phyloP scores from a whole-genome alignment of 1,140 invertebrate genomes.

The Drosophila erecta region DNA sequence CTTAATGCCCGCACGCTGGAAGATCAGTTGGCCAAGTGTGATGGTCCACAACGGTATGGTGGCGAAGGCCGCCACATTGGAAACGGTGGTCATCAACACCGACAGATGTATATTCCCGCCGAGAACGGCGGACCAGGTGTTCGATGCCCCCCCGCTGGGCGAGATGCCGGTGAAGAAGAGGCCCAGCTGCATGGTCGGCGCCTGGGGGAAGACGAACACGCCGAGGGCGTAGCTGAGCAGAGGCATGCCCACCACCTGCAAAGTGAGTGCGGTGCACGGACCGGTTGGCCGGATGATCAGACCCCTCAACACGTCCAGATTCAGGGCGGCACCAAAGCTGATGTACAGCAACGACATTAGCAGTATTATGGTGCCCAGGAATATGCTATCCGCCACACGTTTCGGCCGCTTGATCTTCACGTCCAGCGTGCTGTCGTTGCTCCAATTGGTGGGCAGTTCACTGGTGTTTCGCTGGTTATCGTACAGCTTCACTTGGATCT shows the following conservation, averaged over 20 bases:
- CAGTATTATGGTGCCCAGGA: conserved; percentile 90
- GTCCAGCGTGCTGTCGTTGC: conserved; percentile 45
- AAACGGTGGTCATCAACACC: conserved; percentile 96
- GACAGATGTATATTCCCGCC: conserved; percentile 95
- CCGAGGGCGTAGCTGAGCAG: conserved; percentile 92
- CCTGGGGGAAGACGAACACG: conserved; percentile 89
- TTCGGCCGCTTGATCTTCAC: conserved; percentile 88
- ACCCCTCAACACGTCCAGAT: conserved; percentile 89
- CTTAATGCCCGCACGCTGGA: conserved; percentile 88
- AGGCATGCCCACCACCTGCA: conserved; percentile 96
- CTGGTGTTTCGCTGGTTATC: conserved; percentile 39
- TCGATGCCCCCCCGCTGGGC: conserved; percentile 97
- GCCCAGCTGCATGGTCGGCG: conserved; percentile 91
- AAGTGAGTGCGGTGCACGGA: conserved; percentile 92
- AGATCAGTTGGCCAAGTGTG: conserved; percentile 94
- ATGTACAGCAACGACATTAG: conserved; percentile 95
- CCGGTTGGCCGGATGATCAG: conserved; percentile 91
- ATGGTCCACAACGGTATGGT: conserved; percentile 98
- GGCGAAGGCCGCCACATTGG: conserved; percentile 94
- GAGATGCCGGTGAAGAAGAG: conserved; percentile 96
- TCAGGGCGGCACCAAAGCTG: conserved; percentile 96
- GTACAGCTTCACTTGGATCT: conserved; percentile 48
- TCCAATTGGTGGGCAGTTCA: conserved; percentile 31
- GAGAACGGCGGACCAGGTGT: conserved; percentile 96
- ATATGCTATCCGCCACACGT: conserved; percentile 90